These are phyloP conservation scores for Hystrix cristata DNA, from an alignment of 2,113 vertebrate genomes.

Conservation along the genomic window DNA sequence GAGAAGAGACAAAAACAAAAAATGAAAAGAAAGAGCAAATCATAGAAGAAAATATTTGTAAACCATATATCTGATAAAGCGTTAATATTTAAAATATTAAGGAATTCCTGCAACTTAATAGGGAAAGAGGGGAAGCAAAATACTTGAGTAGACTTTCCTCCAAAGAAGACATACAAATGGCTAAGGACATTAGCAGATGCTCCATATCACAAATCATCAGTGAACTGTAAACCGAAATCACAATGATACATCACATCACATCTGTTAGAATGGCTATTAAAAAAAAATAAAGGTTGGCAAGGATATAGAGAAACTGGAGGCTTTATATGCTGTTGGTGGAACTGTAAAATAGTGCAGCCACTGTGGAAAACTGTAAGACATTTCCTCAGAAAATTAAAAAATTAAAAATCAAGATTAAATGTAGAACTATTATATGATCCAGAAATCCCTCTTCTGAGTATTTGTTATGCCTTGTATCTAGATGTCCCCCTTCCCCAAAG, in stretches of 20 bases:
- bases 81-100: background rate
- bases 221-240: background rate
- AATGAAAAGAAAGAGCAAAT: background rate
- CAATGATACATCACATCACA: background rate
- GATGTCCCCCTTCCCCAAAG: background rate
- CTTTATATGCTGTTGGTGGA: background rate
- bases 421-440: background rate
- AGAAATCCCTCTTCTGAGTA: background rate
- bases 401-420: background rate
- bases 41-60: background rate
- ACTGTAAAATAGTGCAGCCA: background rate
- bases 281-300: background rate
- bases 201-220: background rate
- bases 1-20: background rate
- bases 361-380: background rate
- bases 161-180: background rate
- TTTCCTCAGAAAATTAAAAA: background rate
- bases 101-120: background rate
- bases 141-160: background rate
- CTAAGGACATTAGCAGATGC: background rate
- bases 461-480: background rate
- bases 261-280: background rate
- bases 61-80: background rate
- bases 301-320: background rate
- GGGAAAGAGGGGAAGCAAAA: background rate